Conservation (phyloP, 2,888 invertebrate species). For the Lathronympha strigana region DNA sequence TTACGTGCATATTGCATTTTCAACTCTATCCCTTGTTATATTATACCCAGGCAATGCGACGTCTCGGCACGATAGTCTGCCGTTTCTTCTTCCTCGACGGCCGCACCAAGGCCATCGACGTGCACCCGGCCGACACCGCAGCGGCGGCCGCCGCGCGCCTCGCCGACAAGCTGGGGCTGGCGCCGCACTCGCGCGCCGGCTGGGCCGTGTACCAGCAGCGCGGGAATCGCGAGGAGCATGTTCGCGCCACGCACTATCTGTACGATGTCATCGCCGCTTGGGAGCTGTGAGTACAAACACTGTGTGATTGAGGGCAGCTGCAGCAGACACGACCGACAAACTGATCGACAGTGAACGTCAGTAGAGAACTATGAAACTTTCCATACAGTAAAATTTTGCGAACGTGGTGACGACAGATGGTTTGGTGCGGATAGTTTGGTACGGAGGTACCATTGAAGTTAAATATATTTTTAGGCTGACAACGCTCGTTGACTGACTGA, state of each 20-base stretch:
- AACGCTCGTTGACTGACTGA: too few species aligned
- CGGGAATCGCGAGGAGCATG: conserved; percentile 94
- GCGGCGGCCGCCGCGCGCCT: conserved; percentile 94
- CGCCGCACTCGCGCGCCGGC: conserved; percentile 89
- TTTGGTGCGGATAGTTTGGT: too few species aligned
- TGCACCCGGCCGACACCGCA: conserved; percentile 97
- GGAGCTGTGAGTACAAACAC: conserved; percentile 90
- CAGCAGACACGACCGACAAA: too few species aligned
- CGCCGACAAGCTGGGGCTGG: conserved; percentile 93
- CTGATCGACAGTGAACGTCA: too few species aligned
- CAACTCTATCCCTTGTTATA: too few species aligned
- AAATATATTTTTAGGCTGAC: too few species aligned
- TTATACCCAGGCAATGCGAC: conserved; percentile 90
- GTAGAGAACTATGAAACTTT: too few species aligned
- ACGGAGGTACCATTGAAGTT: too few species aligned
- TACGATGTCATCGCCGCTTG: conserved; percentile 97
- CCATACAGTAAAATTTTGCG: too few species aligned
- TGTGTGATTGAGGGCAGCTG: too few species aligned
- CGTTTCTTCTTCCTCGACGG: conserved; percentile 98
- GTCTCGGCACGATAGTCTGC: conserved; percentile 95
- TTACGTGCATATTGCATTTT: too few species aligned
- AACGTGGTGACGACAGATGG: too few species aligned
- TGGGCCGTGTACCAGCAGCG: conserved; percentile 98
- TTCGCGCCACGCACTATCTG: conserved; percentile 94
- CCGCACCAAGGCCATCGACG: conserved; percentile 96